Percentiles rank a stretch among this genome's conserved stretches.
Evolutionary conservation across 2,888 invertebrate genomes (phyloP).

Genomic region (Caenorhabditis panamensis): DNA sequence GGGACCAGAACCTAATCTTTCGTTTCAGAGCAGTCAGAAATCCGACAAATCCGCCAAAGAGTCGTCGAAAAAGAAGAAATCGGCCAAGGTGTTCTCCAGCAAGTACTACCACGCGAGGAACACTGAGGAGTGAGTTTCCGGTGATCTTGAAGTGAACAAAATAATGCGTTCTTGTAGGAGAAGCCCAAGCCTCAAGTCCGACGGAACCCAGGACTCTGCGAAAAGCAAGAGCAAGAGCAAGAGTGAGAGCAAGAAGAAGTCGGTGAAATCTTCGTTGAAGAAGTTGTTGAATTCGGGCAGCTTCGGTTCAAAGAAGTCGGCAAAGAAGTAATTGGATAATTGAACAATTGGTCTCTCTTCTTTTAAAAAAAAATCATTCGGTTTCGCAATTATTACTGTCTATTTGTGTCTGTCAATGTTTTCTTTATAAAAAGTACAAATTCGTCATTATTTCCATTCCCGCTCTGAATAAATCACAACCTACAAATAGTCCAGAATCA

Average conservation of each 20-base stretch:
- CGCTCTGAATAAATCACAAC: slow-evolving; percentile 11
- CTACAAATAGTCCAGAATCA: slow-evolving; percentile 12
- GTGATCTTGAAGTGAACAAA: background rate
- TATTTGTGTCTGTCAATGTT: background rate
- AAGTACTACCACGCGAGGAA: slow-evolving; percentile 34
- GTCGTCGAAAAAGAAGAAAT: slow-evolving; percentile 16
- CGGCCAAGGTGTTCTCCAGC: slow-evolving; percentile 25
- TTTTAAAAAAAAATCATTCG: background rate
- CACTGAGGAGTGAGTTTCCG: background rate
- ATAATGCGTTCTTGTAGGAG: background rate
- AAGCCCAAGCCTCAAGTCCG: slow-evolving; percentile 22
- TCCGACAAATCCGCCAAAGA: slow-evolving; percentile 15
- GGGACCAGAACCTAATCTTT: background rate
- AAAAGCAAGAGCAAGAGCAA: slow-evolving; percentile 41
- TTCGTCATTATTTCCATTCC: slow-evolving; percentile 10
- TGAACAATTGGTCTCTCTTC: slow-evolving; percentile 4
- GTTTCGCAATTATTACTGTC: background rate
- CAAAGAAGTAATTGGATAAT: background rate
- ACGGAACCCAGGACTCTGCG: slow-evolving; percentile 19
- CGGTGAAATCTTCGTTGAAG: slow-evolving; percentile 21
- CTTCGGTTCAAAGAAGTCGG: slow-evolving; percentile 8
- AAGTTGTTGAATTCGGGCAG: slow-evolving; percentile 10
- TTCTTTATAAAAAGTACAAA: slow-evolving; percentile 2
- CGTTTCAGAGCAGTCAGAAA: background rate
- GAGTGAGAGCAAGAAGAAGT: slow-evolving; percentile 32